Conservation (phyloP, 1,140 invertebrate genomes). For the Nephila pilipes region DNA sequence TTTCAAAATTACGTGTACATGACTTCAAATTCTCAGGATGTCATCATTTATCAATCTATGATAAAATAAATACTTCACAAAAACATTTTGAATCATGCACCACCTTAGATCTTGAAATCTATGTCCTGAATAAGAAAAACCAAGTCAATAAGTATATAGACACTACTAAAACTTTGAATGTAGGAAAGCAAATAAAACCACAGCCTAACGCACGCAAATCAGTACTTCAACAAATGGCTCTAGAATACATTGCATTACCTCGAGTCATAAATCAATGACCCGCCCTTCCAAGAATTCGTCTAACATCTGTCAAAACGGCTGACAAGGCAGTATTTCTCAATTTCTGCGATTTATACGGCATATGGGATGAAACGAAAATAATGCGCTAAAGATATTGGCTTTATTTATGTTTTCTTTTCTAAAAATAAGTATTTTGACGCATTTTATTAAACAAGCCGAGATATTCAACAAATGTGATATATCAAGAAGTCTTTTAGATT, state of each 20-base stretch:
- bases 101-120: background rate
- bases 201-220: background rate
- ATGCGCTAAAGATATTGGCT: background rate
- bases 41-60: too few species aligned
- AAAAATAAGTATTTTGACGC: background rate
- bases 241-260: background rate
- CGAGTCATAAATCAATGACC: background rate
- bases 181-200: background rate
- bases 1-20: too few species aligned
- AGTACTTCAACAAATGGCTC: background rate
- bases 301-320: background rate
- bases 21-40: too few species aligned
- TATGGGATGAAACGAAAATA: conserved; percentile 3
- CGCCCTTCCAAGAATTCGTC: background rate
- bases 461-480: conserved; percentile 14
- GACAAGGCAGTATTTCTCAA: background rate
- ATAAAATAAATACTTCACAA: too few species aligned
- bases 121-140: background rate
- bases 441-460: background rate
- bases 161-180: background rate
- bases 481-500: background rate
- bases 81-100: too few species aligned
- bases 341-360: conserved; percentile 20
- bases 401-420: background rate
- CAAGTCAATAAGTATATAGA: background rate